A percentile compares a stretch with the other conserved stretches of the same genome.
Conservation (phyloP, 2,113 vertebrate genomes). For the Arenaria interpres region DNA sequence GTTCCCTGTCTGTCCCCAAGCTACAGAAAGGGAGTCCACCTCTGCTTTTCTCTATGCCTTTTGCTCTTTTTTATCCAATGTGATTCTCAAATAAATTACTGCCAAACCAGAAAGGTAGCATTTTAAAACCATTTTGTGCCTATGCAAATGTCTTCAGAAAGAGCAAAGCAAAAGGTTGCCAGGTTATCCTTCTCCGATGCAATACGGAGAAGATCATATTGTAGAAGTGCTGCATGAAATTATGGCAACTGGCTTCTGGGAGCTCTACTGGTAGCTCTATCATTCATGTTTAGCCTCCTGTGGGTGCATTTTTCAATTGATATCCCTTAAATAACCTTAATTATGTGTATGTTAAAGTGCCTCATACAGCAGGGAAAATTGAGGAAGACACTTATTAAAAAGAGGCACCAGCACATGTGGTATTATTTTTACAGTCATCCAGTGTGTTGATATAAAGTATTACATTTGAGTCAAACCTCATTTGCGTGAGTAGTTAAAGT, state of each 20-base stretch:
- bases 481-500: slow-evolving; percentile 80
- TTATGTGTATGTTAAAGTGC: slow-evolving; percentile 70
- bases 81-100: neutral
- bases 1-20: neutral
- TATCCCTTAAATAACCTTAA: slow-evolving; percentile 78
- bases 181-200: neutral
- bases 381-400: slow-evolving; percentile 86
- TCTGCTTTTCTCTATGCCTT: neutral
- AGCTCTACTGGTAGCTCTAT: neutral
- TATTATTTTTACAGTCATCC: slow-evolving; percentile 82
- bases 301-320: slow-evolving; percentile 67
- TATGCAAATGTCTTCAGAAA: neutral
- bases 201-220: neutral
- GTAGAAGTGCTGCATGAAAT: neutral
- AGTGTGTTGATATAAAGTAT: slow-evolving; percentile 84
- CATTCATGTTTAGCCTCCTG: slow-evolving; percentile 44
- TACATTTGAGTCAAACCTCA: slow-evolving; percentile 83
- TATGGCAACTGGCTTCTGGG: neutral
- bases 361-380: slow-evolving; percentile 78
- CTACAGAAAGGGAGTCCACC: neutral
- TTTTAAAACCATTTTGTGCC: neutral
- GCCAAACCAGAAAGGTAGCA: neutral
- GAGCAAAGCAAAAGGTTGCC: neutral
- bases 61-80: neutral
- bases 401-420: slow-evolving; percentile 78